Evolutionary conservation across 1,140 invertebrate species (phyloP).

Genomic region (Drosophila sechellia): DNA sequence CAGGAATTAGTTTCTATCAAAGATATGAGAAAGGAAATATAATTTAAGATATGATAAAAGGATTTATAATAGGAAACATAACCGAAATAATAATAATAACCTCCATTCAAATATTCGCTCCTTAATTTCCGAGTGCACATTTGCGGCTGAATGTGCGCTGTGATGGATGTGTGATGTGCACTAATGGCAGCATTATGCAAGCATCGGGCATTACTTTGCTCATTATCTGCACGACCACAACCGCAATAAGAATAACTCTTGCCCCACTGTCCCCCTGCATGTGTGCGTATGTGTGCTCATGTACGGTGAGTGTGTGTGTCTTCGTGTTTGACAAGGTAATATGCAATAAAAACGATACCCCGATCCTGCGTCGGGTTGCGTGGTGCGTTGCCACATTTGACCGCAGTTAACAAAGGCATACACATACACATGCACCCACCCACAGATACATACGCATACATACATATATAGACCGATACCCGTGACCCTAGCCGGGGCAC

Average conservation of each 20-base stretch:
- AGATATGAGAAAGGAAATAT: no score
- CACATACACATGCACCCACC: constrained; percentile 14
- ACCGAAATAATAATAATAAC: no score
- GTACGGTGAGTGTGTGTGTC: constrained; percentile 8
- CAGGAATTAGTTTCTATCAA: neutral
- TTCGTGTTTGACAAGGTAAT: constrained; percentile 69
- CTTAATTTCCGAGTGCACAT: neutral
- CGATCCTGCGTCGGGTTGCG: constrained; percentile 43
- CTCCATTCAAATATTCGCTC: neutral
- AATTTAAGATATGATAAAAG: no score
- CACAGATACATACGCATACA: neutral
- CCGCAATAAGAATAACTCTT: constrained; percentile 4
- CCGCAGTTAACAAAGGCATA: constrained; percentile 74
- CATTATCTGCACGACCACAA: constrained; percentile 17
- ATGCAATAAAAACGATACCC: constrained; percentile 80
- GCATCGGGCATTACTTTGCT: neutral
- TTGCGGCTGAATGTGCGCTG: neutral
- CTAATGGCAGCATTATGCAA: neutral
- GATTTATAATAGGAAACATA: no score
- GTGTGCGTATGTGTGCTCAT: neutral
- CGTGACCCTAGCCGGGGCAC: constrained; percentile 53
- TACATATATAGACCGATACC: constrained; percentile 25
- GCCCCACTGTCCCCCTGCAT: constrained; percentile 43
- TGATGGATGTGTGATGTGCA: neutral
- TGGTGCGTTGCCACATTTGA: constrained; percentile 75